Base-by-base conservation (phyloP, 2,797 vertebrate genomes). In the Leucoraja ocellata region DNA sequence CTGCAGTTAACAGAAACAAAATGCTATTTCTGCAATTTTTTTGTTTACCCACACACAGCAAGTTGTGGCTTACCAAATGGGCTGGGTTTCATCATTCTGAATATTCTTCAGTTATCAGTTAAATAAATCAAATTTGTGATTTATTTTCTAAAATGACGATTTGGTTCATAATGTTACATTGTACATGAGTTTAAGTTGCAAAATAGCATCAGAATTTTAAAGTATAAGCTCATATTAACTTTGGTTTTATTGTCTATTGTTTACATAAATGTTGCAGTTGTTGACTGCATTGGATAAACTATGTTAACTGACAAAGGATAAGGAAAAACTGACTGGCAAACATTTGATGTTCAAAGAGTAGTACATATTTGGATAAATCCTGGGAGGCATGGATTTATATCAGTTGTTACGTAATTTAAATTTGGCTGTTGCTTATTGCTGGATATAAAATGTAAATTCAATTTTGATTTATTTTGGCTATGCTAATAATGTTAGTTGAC, bases 1-100 rank as follows among this genome's bases (percentile, higher is more conserved):
- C 96, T 96, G 95, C 95, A 94, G 94, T 95, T 93, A 93, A 94
- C 94, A 94, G 95, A 95, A 95, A 94, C 94, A 95, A 96, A 95
- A 95, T 94, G 95, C 95, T 94, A 93, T 93, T 91, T 32, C 94
- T 95, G 95, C 93, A 77, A 93, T 96, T 95, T 95, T 94, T 93
- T 93, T 94, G 94, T 93, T 94, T 94, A 94, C 94, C 93, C 95
- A 21, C 28, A 58, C 73, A 74, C 93, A 68, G 93, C 76, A 93
- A 91, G 93, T 73, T 61, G 58, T 93, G 77, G 80, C 91, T 63
- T 71, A 28, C 23, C 25, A 21, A 39, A 16, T n/a, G 39, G 39
- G 32, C 23, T 63, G 71, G 36, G 76, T 92, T 76, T 92, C 90
- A 14, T 46, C 13, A n/a, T 58, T 76, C 28, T 14, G 46, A 54